A percentile compares a stretch with the other conserved stretches of the same genome.
phyloP scores from a whole-genome alignment of 2,113 vertebrate genomes.

The Scophthalmus maximus region DNA sequence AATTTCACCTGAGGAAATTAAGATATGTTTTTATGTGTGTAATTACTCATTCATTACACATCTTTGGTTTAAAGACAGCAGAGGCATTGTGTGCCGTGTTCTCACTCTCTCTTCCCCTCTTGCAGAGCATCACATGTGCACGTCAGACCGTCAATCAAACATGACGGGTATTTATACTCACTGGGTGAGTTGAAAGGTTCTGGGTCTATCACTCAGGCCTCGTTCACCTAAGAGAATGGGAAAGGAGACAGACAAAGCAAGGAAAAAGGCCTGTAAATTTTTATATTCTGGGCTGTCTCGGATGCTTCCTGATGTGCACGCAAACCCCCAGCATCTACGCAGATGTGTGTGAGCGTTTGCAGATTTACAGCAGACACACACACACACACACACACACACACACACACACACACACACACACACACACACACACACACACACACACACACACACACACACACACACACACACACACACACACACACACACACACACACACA shows the following conservation, averaged over 20 bases:
- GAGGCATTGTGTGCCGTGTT: slow-evolving; percentile 39
- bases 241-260: slow-evolving; percentile 74
- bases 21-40: slow-evolving; percentile 1
- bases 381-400: slow-evolving; percentile 6
- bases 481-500: slow-evolving; percentile 33
- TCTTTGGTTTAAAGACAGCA: slow-evolving; percentile 48
- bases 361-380: slow-evolving; percentile 42
- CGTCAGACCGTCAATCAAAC: slow-evolving; percentile 83
- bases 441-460: slow-evolving; percentile 34
- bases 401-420: too few species aligned
- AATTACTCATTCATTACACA: slow-evolving; percentile 67
- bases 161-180: slow-evolving; percentile 84
- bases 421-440: too few species aligned
- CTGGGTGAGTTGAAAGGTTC: slow-evolving; percentile 79
- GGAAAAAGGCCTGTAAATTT: slow-evolving; percentile 69
- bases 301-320: slow-evolving; percentile 39
- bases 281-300: slow-evolving; percentile 71
- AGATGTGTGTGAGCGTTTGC: slow-evolving; percentile 17
- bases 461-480: slow-evolving; percentile 31
- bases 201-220: slow-evolving; percentile 73
- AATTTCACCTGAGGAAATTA: slow-evolving; percentile 37
- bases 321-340: slow-evolving; percentile 30
- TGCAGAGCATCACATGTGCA: slow-evolving; percentile 60
- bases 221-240: slow-evolving; percentile 70
- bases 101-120: slow-evolving; percentile 48